Conservation (phyloP, 2,797 vertebrate species). For the Sebastes miniatus region DNA sequence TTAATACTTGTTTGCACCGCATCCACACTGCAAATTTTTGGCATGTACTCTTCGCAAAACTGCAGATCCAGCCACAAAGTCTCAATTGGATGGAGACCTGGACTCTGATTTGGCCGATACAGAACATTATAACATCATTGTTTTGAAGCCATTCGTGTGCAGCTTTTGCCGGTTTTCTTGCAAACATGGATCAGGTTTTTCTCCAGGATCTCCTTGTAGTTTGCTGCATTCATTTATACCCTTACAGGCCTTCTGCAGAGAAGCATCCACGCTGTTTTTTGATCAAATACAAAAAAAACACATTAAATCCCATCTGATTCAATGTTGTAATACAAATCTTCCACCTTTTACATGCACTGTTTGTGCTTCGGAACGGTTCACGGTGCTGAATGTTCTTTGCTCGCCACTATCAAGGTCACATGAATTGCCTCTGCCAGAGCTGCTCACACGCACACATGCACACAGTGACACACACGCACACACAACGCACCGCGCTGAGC, state of each 20-base stretch:
- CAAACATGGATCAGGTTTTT: background rate
- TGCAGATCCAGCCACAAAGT: background rate
- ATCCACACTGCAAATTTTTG: background rate
- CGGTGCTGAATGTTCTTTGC: conserved; percentile 39
- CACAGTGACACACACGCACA: background rate
- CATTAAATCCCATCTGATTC: background rate
- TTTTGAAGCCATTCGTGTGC: background rate
- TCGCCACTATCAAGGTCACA: conserved; percentile 66
- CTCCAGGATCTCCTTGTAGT: background rate
- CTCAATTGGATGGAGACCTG: background rate
- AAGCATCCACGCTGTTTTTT: background rate
- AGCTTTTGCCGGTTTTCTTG: background rate
- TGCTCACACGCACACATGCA: background rate
- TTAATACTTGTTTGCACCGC: background rate
- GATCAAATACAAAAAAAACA: background rate
- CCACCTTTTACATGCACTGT: background rate
- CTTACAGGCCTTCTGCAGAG: background rate
- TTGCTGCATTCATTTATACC: background rate
- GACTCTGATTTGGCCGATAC: too few species aligned
- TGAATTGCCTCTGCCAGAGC: conserved; percentile 28
- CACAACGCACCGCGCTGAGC: conserved; percentile 23
- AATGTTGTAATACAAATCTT: background rate
- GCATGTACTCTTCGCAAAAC: background rate
- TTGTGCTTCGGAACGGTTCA: conserved; percentile 5
- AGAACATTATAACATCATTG: background rate